A percentile compares a stretch with the other conserved stretches of the same genome.
Evolutionary conservation across 2,797 vertebrate species (phyloP).

Genomic region (Eurystomus glaucurus): DNA sequence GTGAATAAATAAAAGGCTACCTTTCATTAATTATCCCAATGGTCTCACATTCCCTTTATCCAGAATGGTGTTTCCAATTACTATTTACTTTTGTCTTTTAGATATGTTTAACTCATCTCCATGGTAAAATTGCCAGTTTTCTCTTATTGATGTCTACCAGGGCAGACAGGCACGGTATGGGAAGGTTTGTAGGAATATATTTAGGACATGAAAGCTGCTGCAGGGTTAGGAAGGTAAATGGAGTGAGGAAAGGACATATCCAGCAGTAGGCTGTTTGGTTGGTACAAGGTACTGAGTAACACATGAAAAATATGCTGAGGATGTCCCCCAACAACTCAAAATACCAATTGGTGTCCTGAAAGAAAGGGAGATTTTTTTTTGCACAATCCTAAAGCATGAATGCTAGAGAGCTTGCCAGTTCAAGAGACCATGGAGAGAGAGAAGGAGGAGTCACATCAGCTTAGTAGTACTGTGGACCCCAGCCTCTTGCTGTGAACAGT

Average conservation of each 20-base stretch:
- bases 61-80: neutral
- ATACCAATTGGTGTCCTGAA: neutral
- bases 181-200: neutral
- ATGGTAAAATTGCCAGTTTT: neutral
- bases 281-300: neutral
- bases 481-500: neutral
- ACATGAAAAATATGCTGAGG: neutral
- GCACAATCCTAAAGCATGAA: neutral
- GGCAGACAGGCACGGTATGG: neutral
- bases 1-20: neutral
- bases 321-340: neutral
- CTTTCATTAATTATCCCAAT: neutral
- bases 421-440: neutral
- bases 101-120: neutral
- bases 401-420: neutral
- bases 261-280: neutral
- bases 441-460: fast-evolving
- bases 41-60: neutral
- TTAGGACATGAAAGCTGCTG: neutral
- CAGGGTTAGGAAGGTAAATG: neutral
- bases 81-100: neutral
- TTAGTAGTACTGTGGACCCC: neutral
- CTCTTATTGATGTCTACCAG: neutral
- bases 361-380: neutral
- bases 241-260: neutral